Conservation (phyloP, 2,888 invertebrate genomes). For the Siphonodentalium dalli region DNA sequence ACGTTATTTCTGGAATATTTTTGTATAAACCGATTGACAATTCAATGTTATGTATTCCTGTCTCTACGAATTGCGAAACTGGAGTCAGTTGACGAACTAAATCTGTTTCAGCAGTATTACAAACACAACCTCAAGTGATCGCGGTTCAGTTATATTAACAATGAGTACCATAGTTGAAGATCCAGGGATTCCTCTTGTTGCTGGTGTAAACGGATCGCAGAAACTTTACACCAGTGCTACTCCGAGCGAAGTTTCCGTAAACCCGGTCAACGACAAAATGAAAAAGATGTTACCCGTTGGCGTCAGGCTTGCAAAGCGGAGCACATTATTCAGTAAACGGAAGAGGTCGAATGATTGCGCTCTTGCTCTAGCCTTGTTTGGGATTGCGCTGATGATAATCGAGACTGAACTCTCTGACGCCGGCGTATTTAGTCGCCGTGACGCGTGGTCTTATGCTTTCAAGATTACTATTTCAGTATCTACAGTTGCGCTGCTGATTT, state of each 20-base stretch:
- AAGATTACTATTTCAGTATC: constrained; percentile 57
- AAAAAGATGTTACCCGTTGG: constrained; percentile 59
- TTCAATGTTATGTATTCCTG: no score
- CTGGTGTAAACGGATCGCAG: constrained; percentile 53
- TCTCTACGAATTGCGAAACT: no score
- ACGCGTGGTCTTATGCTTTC: constrained; percentile 45
- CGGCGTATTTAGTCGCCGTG: constrained; percentile 33
- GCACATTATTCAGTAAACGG: constrained; percentile 54
- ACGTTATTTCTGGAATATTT: no score
- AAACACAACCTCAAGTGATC: no score
- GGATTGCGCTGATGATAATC: constrained; percentile 58
- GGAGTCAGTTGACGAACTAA: no score
- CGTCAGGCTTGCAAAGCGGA: constrained; percentile 57
- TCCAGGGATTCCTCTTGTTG: constrained; percentile 58
- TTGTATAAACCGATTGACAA: no score
- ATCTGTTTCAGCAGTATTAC: no score
- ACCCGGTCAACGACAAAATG: constrained; percentile 14
- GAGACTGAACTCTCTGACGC: constrained; percentile 57
- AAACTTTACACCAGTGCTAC: constrained; percentile 38
- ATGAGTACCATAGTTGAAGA: constrained; percentile 59
- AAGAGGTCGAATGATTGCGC: constrained; percentile 54
- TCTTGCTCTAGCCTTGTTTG: constrained; percentile 52
- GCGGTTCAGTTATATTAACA: no score
- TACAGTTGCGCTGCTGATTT: constrained; percentile 54
- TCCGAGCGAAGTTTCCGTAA: constrained; percentile 9